Conservation (phyloP, 1,140 invertebrate species). For the Drosophila guanche region DNA sequence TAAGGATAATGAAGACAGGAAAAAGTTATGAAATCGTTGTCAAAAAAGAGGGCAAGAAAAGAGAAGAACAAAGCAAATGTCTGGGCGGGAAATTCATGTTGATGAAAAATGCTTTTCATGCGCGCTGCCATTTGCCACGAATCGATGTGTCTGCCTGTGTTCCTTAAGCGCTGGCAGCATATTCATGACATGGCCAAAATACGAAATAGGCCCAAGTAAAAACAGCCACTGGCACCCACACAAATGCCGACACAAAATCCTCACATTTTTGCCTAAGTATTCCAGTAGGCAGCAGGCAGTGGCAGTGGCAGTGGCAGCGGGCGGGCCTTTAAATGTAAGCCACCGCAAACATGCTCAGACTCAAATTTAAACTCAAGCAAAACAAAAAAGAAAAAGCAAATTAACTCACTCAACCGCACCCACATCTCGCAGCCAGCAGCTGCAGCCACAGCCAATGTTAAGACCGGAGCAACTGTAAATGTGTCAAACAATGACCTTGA, state of each 20-base stretch:
- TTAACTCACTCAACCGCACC: slow-evolving; percentile 68
- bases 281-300: slow-evolving; percentile 5
- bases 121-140: slow-evolving; percentile 70
- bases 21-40: slow-evolving; percentile 72
- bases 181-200: slow-evolving; percentile 75
- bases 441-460: slow-evolving; percentile 50
- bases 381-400: background rate
- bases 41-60: slow-evolving; percentile 29
- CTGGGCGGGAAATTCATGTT: slow-evolving; percentile 73
- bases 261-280: too few relatives aligned
- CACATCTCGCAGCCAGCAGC: slow-evolving; percentile 34
- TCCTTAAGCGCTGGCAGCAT: slow-evolving; percentile 52
- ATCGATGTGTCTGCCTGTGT: slow-evolving; percentile 51
- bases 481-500: slow-evolving; percentile 76
- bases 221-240: slow-evolving; percentile 18
- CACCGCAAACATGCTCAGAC: background rate
- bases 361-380: slow-evolving; percentile 31
- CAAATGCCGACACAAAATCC: slow-evolving; percentile 2
- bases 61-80: slow-evolving; percentile 71
- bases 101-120: slow-evolving; percentile 81
- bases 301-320: slow-evolving; percentile 14
- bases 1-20: slow-evolving; percentile 79
- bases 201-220: slow-evolving; percentile 64
- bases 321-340: slow-evolving; percentile 23
- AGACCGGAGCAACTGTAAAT: slow-evolving; percentile 58